Conservation (phyloP, 2,888 invertebrate genomes). For the Lepidonotus clava region DNA sequence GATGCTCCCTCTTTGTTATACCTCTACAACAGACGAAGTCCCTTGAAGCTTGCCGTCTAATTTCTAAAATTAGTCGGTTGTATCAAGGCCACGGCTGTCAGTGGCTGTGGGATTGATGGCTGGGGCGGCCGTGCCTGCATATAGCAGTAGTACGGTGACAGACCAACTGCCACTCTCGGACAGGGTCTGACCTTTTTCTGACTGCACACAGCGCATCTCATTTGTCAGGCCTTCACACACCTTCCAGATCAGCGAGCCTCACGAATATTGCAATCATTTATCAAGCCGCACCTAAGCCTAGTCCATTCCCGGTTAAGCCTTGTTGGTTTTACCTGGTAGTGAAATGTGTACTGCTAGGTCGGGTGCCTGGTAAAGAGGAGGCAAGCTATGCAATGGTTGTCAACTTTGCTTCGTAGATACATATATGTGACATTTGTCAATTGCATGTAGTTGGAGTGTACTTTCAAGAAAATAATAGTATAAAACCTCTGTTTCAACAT, state of each 20-base stretch:
- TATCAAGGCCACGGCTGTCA: conserved; percentile 23
- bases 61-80: conserved; percentile 34
- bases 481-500: too few relatives aligned
- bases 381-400: too few relatives aligned
- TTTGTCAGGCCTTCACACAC: conserved; percentile 33
- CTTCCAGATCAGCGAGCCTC: conserved; percentile 7
- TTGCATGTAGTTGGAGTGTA: too few relatives aligned
- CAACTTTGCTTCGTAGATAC: too few relatives aligned
- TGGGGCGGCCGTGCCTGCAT: neutral
- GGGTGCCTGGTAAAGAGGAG: too few relatives aligned
- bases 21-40: conserved; percentile 10
- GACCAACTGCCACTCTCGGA: neutral
- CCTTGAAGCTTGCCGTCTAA: neutral
- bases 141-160: too few relatives aligned
- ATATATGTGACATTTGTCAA: too few relatives aligned
- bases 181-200: conserved; percentile 16
- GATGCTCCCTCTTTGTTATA: conserved; percentile 2
- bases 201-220: neutral
- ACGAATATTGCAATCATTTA: conserved; percentile 43
- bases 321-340: conserved; percentile 27
- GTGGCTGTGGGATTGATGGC: neutral
- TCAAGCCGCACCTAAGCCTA: conserved; percentile 25
- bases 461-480: too few relatives aligned
- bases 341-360: conserved; percentile 5
- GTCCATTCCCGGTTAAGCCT: neutral